These are phyloP conservation scores for Xylocampa areola DNA, from an alignment of 2,888 invertebrate genomes.

Conservation along the genomic window DNA sequence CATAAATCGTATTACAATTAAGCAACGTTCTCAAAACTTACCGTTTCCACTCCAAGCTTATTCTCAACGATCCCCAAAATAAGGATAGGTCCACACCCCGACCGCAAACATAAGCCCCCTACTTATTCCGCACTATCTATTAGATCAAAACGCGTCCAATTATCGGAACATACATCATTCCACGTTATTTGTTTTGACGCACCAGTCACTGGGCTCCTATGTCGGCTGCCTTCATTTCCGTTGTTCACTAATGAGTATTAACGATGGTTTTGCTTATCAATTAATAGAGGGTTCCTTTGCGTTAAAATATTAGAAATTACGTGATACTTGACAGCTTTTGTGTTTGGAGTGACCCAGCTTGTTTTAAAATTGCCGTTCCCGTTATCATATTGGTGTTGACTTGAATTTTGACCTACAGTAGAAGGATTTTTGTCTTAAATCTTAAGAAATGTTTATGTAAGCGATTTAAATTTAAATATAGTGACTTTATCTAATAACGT, in stretches of 20 bases:
- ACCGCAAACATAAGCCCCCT: conserved; percentile 38
- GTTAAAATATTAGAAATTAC: conserved; percentile 38
- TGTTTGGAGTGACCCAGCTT: conserved; percentile 7
- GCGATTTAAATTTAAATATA: too few species aligned
- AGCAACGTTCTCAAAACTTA: too few species aligned
- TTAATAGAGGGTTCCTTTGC: conserved; percentile 37
- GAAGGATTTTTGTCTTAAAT: too few species aligned
- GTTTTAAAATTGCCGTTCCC: neutral
- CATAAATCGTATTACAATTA: too few species aligned
- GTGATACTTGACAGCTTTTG: conserved; percentile 24
- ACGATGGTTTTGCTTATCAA: conserved; percentile 56
- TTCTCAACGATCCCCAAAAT: neutral
- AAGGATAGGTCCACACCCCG: conserved; percentile 27
- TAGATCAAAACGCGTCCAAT: conserved; percentile 80
- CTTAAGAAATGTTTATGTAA: too few species aligned
- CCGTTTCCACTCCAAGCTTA: too few species aligned
- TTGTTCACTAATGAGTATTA: conserved; percentile 57
- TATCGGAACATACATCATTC: conserved; percentile 84
- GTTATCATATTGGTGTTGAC: too few species aligned
- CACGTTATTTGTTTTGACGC: conserved; percentile 84
- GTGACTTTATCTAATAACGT: too few species aligned
- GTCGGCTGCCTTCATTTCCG: conserved; percentile 56
- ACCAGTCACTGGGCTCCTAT: conserved; percentile 51
- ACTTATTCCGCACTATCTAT: conserved; percentile 68
- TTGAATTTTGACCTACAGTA: too few species aligned